Base-by-base conservation (phyloP, 2,797 vertebrate genomes). In the Apogon hyalosoma region DNA sequence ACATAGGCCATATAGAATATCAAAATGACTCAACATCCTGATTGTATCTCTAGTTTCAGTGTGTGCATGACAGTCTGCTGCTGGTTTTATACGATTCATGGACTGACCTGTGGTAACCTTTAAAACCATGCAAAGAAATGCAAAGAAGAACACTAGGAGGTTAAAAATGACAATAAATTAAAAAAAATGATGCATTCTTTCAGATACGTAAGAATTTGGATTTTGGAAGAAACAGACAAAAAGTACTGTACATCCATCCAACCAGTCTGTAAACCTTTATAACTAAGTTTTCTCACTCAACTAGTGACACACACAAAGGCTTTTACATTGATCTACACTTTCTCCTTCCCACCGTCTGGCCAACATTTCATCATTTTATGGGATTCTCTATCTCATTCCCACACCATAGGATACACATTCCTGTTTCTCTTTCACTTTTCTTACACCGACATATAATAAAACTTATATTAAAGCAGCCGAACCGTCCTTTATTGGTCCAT, bases 381-480 rank as follows among this genome's bases (percentile, higher is more conserved):
- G 31, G 5, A 21, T 16, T 43, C 19, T 11, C 55, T 49, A 57
- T 77, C 48, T 49, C 33, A 42, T 21, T 14, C 63, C 42, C 62
- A 56, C 14, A 38, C 2, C 7, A 13, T 8, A 18, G 31, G 12
- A 45, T 33, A 55, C 51, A 11, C n/a, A 47, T 19, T 55, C 6
- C 14, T 11, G 18, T 70, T 75, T 73, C 64, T 18, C 61, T 78
- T 88, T 80, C 65, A 50, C 39, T 79, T 84, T 77, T 55, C 49
- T 51, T 12, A 45, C 38, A 42, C 9, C 19, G 6, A 59, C 4
- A 39, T 54, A 73, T 15, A 74, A 61, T 77, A 83, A 83, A 87
- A 67, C 65, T 65, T 48, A 19, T 24, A 39, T 51, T 56, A 15
- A 69, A 77, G 57, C 48, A 16, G 41, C 4, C 11, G 10, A 16